Evolutionary conservation across 2,113 vertebrate species (phyloP), one percentile per base, ranked within the genome.

Genomic region (Bucco capensis): DNA sequence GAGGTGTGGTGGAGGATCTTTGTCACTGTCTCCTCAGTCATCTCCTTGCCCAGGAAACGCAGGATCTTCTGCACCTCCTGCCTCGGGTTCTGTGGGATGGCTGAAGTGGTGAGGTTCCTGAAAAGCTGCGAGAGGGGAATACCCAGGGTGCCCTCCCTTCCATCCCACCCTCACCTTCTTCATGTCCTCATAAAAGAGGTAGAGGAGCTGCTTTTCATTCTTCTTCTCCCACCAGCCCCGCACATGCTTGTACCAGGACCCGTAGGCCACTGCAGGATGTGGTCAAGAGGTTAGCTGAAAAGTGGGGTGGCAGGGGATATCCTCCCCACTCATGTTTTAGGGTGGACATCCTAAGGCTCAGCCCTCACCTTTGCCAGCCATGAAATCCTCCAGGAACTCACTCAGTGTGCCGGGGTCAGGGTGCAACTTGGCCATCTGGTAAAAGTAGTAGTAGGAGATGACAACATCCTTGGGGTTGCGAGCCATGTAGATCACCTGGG

Each of bases 131-230:
- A 14, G 33, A 15, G 8, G 10, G 6, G 12, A 4, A 6, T 1
- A 38, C 57, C 6, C 0, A 1, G 24, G 6, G 8, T 1, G 5
- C 21, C 35, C 6, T 83, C 23, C 9, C 21, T 25, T 80, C 33
- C 28, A 42, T 49, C 19, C 42, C 30, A 64, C 23, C 76, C 94
- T 98, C 93, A 98, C 98, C 97, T 98, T 96, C 83, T 96, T 96
- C 96, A 98, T 77, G 71, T 98, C 98, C 92, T 99, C 98, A 65
- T 97, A 99, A 96, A 98, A 98, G 65, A 98, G 94, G 67, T 97
- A 98, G 50, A 98, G 97, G 60, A 98, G 77, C 6, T 90, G 96
- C 86, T 97, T 95, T 22, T 96, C 95, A 80, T 97, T 83, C 78
- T 82, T 98, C 91, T 98, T 98, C 83, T 98, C 95, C 98, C 98